Percentiles rank a stretch among this genome's conserved stretches.
Conservation (phyloP, 2,113 vertebrate species). For the Zootoca vivipara region DNA sequence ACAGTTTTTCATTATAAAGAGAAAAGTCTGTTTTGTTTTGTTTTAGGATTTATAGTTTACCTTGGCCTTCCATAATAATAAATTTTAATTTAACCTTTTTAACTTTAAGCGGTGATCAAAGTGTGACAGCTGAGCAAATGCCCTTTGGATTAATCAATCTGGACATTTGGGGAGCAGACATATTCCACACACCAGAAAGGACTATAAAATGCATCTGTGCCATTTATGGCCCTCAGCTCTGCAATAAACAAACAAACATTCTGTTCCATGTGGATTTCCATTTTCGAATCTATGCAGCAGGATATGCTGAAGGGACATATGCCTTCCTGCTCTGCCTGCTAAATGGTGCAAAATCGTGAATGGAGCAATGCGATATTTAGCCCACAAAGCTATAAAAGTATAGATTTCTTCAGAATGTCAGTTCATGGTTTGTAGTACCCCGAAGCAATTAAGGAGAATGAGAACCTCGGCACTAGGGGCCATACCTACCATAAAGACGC, state of each 20-base stretch:
- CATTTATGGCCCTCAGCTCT: background rate
- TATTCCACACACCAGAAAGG: constrained; percentile 6
- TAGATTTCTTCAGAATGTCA: background rate
- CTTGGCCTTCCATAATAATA: fast-evolving
- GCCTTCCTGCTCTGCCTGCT: background rate
- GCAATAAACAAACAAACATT: background rate
- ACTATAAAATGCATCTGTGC: background rate
- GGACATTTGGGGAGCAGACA: constrained; percentile 9
- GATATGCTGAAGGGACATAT: background rate
- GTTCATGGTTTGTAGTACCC: background rate
- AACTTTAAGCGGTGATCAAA: background rate
- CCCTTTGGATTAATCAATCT: background rate
- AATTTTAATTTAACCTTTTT: constrained; percentile 23
- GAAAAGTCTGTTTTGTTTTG: constrained; percentile 1
- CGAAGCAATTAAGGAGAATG: background rate
- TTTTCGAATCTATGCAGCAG: background rate
- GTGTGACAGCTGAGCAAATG: constrained; percentile 5
- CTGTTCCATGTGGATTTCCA: constrained; percentile 1
- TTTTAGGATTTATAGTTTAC: background rate
- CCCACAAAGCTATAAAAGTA: background rate
- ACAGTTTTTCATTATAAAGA: background rate
- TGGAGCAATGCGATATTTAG: background rate
- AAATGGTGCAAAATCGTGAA: background rate
- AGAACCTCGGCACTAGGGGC: background rate
- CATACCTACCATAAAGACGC: background rate